phyloP scores from a whole-genome alignment of 2,888 invertebrate species.

The Lucinisca nassula region DNA sequence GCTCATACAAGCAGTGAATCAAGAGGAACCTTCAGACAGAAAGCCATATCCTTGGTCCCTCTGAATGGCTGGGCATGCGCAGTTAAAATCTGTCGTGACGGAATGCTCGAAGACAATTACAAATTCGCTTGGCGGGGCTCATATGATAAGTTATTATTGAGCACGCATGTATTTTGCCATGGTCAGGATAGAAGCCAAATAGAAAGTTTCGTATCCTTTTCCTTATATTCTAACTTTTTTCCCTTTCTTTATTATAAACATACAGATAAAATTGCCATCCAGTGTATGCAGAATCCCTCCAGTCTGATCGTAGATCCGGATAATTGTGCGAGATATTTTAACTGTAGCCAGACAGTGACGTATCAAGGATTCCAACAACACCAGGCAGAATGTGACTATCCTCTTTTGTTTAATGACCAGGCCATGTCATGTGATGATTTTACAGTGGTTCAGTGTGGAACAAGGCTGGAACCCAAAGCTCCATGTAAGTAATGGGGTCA shows the following conservation, averaged over 20 bases:
- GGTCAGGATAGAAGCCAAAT: too few species aligned
- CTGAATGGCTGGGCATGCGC: too few species aligned
- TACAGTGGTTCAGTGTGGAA: constrained; percentile 72
- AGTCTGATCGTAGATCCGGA: constrained; percentile 71
- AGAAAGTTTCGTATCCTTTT: too few species aligned
- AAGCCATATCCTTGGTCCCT: too few species aligned
- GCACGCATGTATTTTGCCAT: too few species aligned
- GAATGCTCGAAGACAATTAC: too few species aligned
- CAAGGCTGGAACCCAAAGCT: constrained; percentile 73
- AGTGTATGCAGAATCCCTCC: constrained; percentile 54
- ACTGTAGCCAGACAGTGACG: constrained; percentile 68
- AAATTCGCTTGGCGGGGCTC: too few species aligned
- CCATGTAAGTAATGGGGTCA: constrained; percentile 78
- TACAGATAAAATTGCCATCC: constrained; percentile 70
- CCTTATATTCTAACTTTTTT: neutral
- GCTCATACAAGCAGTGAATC: too few species aligned
- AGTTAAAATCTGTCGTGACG: too few species aligned
- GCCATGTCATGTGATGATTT: constrained; percentile 73
- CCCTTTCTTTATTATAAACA: too few species aligned
- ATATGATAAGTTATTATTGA: too few species aligned
- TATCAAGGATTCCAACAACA: constrained; percentile 69
- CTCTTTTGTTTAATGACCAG: constrained; percentile 71
- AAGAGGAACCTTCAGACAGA: too few species aligned
- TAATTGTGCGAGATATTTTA: constrained; percentile 78
- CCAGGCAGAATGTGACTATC: constrained; percentile 78